Evolutionary conservation across 2,888 invertebrate species (phyloP).

Genomic region (Drosophila helvetica): DNA sequence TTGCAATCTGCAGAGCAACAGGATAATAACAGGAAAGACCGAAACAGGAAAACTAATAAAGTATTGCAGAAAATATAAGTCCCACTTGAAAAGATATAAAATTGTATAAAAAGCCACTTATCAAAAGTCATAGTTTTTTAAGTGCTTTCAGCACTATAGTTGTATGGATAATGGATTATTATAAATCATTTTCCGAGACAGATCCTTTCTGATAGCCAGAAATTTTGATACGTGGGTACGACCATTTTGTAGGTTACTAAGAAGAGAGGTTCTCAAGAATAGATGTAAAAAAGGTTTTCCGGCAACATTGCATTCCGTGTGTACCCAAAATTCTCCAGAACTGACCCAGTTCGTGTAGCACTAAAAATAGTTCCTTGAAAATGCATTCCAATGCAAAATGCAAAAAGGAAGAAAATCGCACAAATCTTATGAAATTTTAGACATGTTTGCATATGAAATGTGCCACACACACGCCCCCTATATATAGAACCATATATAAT

Average conservation of each 20-base stretch:
- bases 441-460: background rate
- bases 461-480: background rate
- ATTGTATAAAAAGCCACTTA: too few species aligned
- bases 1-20: background rate
- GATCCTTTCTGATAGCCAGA: background rate
- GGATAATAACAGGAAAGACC: background rate
- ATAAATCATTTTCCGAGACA: too few species aligned
- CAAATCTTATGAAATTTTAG: slow-evolving; percentile 6
- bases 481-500: background rate
- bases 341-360: slow-evolving; percentile 24
- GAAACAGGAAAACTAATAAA: background rate
- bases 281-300: background rate
- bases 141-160: too few species aligned
- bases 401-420: background rate
- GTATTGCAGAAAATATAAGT: background rate
- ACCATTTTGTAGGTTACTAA: background rate
- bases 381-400: slow-evolving; percentile 13
- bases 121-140: too few species aligned
- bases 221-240: too few species aligned
- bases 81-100: background rate
- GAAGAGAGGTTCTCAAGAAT: background rate
- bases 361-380: slow-evolving; percentile 22
- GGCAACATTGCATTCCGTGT: background rate
- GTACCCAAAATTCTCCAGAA: background rate
- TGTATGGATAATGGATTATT: too few species aligned